phyloP scores from a whole-genome alignment of 2,113 vertebrate genomes.

The Ceyx cyanopectus region DNA sequence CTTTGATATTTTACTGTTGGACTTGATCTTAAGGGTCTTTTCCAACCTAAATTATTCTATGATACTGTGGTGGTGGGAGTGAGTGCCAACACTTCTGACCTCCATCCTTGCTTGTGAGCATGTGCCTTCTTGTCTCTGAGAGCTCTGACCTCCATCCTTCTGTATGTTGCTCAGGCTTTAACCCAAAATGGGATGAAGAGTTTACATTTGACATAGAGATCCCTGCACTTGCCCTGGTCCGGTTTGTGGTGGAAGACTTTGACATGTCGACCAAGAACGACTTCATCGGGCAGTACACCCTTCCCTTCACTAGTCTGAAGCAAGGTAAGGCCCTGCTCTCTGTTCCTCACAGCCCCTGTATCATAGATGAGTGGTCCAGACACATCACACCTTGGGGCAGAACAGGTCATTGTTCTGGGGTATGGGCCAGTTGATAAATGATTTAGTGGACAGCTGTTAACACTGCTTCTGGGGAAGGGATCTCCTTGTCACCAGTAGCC shows the following conservation, averaged over 20 bases:
- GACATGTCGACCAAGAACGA: conserved; percentile 88
- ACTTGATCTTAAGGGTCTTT: neutral
- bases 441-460: neutral
- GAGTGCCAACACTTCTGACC: neutral
- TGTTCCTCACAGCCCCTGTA: neutral
- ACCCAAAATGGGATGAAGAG: conserved; percentile 86
- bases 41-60: neutral
- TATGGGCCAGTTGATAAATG: neutral
- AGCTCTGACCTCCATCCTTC: neutral
- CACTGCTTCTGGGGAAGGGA: neutral
- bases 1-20: neutral
- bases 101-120: neutral
- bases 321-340: conserved; percentile 79
- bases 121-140: neutral
- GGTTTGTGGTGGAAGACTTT: conserved; percentile 91
- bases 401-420: neutral
- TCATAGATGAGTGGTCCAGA: neutral
- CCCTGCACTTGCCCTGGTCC: conserved; percentile 87
- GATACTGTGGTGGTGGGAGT: neutral
- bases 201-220: conserved; percentile 85
- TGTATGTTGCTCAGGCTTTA: conserved; percentile 84
- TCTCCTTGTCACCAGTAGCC: neutral
- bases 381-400: neutral
- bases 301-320: conserved; percentile 88
- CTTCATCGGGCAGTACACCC: conserved; percentile 88